Conservation (phyloP, 1,140 invertebrate species). For the Drosophila prosaltans region DNA sequence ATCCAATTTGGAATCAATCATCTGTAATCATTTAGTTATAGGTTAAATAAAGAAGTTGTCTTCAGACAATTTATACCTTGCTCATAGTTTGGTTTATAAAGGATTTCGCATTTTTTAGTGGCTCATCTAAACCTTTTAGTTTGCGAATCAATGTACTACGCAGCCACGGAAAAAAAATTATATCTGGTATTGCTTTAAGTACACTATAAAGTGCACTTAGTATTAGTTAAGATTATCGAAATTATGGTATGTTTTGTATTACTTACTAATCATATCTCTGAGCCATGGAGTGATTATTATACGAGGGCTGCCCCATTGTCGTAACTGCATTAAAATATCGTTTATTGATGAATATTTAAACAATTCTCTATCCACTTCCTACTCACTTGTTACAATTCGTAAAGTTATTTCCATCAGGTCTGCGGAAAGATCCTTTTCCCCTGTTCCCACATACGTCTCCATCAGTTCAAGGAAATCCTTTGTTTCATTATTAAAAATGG, state of each 20-base stretch:
- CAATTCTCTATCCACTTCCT: too few relatives aligned
- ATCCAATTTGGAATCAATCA: background rate
- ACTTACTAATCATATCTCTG: constrained; percentile 32
- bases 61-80: too few relatives aligned
- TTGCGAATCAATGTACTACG: background rate
- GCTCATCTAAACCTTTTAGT: background rate
- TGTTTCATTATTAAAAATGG: constrained; percentile 57
- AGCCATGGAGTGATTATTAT: background rate
- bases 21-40: background rate
- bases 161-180: background rate
- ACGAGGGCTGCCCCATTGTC: background rate
- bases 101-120: background rate
- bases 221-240: too few relatives aligned
- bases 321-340: too few relatives aligned
- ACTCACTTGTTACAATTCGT: too few relatives aligned
- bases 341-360: too few relatives aligned
- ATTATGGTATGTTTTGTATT: background rate
- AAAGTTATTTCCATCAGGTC: too few relatives aligned
- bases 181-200: background rate
- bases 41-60: too few relatives aligned
- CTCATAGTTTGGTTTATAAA: too few relatives aligned
- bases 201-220: background rate
- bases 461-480: constrained; percentile 34
- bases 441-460: constrained; percentile 25
- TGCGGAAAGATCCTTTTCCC: constrained; percentile 19